Percentiles rank a stretch among this genome's conserved stretches.
These are phyloP conservation scores for Chloroclysta siterata DNA, from an alignment of 2,888 invertebrate genomes.

Conservation along the genomic window DNA sequence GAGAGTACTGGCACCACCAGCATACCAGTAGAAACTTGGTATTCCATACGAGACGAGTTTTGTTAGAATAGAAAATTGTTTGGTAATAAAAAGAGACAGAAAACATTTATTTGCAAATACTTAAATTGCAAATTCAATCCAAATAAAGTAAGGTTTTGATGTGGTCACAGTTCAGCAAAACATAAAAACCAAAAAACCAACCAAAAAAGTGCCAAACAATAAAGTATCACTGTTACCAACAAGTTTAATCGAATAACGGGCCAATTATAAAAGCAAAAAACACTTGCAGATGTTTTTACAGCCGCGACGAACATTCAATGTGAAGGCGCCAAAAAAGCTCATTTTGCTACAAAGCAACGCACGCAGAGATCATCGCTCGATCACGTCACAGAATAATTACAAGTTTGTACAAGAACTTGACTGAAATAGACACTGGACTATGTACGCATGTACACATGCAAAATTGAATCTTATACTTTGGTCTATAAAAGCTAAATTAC, in stretches of 20 bases:
- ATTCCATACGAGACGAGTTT: too few relatives aligned
- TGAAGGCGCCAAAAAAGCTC: slow-evolving; percentile 70
- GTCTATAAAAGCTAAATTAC: not conserved
- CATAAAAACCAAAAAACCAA: not conserved
- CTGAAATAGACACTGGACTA: not conserved
- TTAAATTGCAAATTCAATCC: too few relatives aligned
- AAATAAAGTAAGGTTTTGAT: too few relatives aligned
- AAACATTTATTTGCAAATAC: too few relatives aligned
- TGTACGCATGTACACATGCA: not conserved
- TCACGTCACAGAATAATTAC: slow-evolving; percentile 9
- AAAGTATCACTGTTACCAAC: slow-evolving; percentile 20
- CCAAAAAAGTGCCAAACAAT: slow-evolving; percentile 16
- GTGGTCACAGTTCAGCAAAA: not conserved
- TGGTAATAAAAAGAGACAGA: too few relatives aligned
- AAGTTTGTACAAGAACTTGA: not conserved
- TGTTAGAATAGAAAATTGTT: too few relatives aligned
- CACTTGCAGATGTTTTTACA: slow-evolving; percentile 41
- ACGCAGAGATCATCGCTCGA: slow-evolving; percentile 79
- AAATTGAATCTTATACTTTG: not conserved
- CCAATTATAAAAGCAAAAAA: slow-evolving; percentile 38
- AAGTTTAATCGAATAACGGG: slow-evolving; percentile 37
- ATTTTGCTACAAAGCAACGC: slow-evolving; percentile 79
- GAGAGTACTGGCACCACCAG: too few relatives aligned
- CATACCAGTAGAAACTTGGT: too few relatives aligned
- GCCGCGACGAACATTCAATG: slow-evolving; percentile 53